phyloP scores from a whole-genome alignment of 2,888 invertebrate species.

The Philereme vetulata region DNA sequence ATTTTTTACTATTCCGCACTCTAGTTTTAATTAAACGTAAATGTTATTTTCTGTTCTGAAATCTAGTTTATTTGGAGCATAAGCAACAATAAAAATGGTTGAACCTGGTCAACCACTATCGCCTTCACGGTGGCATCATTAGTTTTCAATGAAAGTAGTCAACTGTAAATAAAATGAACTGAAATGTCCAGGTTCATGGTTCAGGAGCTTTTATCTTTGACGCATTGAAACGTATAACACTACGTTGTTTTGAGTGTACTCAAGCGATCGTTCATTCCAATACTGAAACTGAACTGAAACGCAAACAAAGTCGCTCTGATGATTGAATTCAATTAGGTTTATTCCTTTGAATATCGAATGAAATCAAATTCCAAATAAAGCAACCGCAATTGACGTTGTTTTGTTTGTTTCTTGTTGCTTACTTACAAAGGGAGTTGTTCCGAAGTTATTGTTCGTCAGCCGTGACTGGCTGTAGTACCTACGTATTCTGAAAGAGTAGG shows the following conservation, averaged over 20 bases:
- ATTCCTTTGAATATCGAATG: constrained; percentile 27
- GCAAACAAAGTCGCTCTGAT: constrained; percentile 14
- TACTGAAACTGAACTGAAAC: background rate
- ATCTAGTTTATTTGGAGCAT: too few relatives aligned
- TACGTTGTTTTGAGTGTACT: background rate
- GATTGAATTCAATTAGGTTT: constrained; percentile 31
- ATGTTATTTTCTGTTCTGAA: too few relatives aligned
- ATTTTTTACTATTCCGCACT: too few relatives aligned
- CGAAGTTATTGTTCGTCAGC: constrained; percentile 56
- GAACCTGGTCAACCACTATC: too few relatives aligned
- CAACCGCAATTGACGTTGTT: constrained; percentile 44
- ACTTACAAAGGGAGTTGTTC: constrained; percentile 47
- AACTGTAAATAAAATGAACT: too few relatives aligned
- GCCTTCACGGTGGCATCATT: too few relatives aligned
- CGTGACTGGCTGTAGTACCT: constrained; percentile 23
- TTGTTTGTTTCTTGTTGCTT: constrained; percentile 52
- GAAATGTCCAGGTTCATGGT: too few relatives aligned
- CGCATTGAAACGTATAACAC: background rate
- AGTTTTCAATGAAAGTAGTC: too few relatives aligned
- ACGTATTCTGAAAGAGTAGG: constrained; percentile 24
- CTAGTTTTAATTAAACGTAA: too few relatives aligned
- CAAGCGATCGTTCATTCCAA: background rate
- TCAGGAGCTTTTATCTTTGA: background rate
- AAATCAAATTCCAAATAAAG: constrained; percentile 36
- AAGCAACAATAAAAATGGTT: too few relatives aligned